Evolutionary conservation across 2,797 vertebrate species (phyloP), one percentile per base, ranked within the genome.

Genomic region (Pachyuromys duprasi): DNA sequence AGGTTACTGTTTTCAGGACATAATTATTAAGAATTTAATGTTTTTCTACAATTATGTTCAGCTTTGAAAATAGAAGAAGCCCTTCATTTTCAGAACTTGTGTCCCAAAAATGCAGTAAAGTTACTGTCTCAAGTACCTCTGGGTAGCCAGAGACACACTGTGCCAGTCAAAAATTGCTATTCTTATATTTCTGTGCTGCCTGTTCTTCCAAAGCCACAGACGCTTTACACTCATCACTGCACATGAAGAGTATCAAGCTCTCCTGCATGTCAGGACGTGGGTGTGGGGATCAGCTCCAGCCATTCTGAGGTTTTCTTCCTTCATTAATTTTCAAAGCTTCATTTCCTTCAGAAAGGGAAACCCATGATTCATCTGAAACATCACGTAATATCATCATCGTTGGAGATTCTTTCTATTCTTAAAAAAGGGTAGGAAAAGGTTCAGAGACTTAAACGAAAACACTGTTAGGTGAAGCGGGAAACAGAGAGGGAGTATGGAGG

Each of bases 51-150:
- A 53, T 93, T 94, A 89, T 36, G 31, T 39, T 89, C n/a, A 78
- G 3, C 33, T 94, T 95, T 95, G 11, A 60, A 94, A 93, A 95
- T 2, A 86, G 42, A 93, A 94, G 53, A 65, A 89, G n/a, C 18
- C 15, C 12, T 92, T 94, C 39, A n/a, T 49, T 93, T 94, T 86
- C n/a, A 76, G 31, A 89, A 28, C 7, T 3, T 5, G 45, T 94
- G 86, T 70, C 75, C 72, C 31, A 1, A 76, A 94, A 91, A 39
- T 36, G 67, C 5, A 55, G 31, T 15, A 70, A n/a, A 36, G 7
- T 76, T 26, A 31, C 28, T 55, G 72, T 70, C 69, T 17, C 8
- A 28, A 70, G 49, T 26, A 69, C 14, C 49, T 70, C n/a, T 3
- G 7, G 69, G 74, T 65, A 45, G 62, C 20, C 39, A 3, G 53